phyloP scores from a whole-genome alignment of 2,797 vertebrate genomes.

The Crypturellus tataupa region DNA sequence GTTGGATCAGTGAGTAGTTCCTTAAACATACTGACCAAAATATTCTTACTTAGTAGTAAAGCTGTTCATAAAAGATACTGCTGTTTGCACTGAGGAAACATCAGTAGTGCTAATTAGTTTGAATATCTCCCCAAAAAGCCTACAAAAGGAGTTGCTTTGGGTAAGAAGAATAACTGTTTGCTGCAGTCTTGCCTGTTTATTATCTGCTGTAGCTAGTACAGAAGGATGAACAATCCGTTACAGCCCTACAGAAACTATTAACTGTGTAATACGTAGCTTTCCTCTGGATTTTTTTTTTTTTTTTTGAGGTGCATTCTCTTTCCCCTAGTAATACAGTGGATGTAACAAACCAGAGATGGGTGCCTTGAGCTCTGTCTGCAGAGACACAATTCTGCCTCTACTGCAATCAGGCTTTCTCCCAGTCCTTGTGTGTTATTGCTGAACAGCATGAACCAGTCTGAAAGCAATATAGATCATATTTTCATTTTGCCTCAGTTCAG shows the following conservation, averaged over 20 bases:
- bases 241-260: not conserved
- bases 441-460: not conserved
- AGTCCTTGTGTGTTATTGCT: not conserved
- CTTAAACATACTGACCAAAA: not conserved
- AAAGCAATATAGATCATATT: not conserved
- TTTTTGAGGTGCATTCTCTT: not conserved
- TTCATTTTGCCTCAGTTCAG: not conserved
- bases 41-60: not conserved
- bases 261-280: not conserved
- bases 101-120: not conserved
- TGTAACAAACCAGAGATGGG: not conserved
- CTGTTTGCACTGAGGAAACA: not conserved
- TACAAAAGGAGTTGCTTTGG: not conserved
- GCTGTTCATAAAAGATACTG: not conserved
- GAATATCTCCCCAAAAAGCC: not conserved
- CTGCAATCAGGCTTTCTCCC: not conserved
- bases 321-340: not conserved
- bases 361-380: not conserved
- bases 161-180: not conserved
- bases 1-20: not conserved
- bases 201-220: not conserved
- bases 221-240: not conserved
- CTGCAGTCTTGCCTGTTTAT: not conserved
- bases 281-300: not conserved
- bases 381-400: not conserved